phyloP scores from a whole-genome alignment of 2,113 vertebrate genomes.

The Pygoscelis antarcticus region DNA sequence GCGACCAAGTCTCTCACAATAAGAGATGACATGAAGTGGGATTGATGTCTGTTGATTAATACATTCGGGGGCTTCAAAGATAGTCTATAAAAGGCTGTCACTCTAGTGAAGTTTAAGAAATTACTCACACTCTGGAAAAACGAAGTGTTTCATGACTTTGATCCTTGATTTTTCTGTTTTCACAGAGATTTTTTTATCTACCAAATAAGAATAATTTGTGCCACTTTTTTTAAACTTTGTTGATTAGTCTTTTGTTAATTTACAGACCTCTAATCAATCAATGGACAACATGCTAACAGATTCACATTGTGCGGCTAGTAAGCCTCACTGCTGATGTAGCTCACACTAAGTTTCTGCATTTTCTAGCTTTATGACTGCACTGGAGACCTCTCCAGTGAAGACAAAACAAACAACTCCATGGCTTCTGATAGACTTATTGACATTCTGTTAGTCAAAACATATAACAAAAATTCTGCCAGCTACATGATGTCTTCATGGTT shows the following conservation, averaged over 20 bases:
- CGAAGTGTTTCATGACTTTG: neutral
- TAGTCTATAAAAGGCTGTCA: neutral
- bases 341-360: neutral
- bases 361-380: slow-evolving; percentile 40
- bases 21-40: neutral
- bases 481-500: slow-evolving; percentile 7
- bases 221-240: neutral
- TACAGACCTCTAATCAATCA: neutral
- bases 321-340: neutral
- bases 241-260: neutral
- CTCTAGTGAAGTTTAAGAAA: neutral
- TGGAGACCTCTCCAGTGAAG: slow-evolving; percentile 40
- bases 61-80: neutral
- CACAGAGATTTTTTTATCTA: neutral
- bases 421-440: slow-evolving; percentile 37
- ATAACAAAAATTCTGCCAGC: slow-evolving; percentile 35
- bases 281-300: neutral
- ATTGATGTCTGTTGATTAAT: neutral
- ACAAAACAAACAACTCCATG: slow-evolving; percentile 26
- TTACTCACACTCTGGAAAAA: neutral
- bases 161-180: neutral
- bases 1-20: neutral
- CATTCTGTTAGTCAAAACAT: slow-evolving; percentile 41
- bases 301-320: neutral
- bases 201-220: neutral